Evolutionary conservation across 2,888 invertebrate genomes (phyloP).

Genomic region (Volucella zonaria): DNA sequence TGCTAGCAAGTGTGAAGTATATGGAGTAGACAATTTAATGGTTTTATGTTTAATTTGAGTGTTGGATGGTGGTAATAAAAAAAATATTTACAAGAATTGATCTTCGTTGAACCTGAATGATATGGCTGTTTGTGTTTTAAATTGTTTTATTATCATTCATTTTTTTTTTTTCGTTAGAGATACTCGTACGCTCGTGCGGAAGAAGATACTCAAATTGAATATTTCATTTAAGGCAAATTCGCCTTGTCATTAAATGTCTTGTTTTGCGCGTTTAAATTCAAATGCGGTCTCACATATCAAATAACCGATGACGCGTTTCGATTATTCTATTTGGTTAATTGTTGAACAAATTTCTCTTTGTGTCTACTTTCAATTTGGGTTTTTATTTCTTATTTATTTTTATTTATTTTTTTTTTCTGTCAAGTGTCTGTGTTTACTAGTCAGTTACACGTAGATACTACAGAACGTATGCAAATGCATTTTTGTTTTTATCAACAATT

Average conservation of each 20-base stretch:
- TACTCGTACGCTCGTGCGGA: neutral
- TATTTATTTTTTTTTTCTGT: neutral
- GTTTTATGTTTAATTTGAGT: conserved; percentile 4
- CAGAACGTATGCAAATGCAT: neutral
- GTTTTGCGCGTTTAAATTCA: conserved; percentile 24
- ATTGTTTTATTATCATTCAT: neutral
- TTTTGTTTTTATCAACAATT: neutral
- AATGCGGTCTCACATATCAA: conserved; percentile 45
- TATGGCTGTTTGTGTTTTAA: neutral
- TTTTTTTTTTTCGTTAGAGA: neutral
- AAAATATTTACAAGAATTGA: conserved; percentile 3
- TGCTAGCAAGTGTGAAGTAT: conserved; percentile 3
- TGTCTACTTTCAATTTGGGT: conserved; percentile 8
- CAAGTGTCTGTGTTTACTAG: neutral
- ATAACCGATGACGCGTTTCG: conserved; percentile 32
- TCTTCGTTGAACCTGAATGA: conserved; percentile 19
- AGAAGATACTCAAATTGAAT: neutral
- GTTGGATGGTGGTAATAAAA: conserved; percentile 8
- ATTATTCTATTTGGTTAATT: neutral
- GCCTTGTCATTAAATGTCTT: conserved; percentile 39
- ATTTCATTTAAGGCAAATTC: neutral
- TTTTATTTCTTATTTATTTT: conserved; percentile 19
- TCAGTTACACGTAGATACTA: neutral
- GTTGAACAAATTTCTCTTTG: conserved; percentile 7
- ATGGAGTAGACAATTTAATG: neutral